Conservation (phyloP, 2,797 vertebrate genomes). For the Psittacula derbiana region DNA sequence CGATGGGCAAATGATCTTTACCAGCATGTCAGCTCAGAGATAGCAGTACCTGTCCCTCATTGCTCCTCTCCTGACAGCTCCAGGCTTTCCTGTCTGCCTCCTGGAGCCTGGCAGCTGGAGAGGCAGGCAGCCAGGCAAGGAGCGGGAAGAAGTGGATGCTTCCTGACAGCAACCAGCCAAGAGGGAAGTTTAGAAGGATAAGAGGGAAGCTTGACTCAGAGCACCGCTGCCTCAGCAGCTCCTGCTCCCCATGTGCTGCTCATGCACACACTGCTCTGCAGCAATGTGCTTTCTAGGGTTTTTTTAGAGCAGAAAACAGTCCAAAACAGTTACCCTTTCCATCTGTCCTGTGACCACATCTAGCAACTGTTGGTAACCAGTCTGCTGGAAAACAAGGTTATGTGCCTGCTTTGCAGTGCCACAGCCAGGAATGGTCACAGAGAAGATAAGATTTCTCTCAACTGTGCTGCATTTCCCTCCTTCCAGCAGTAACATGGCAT, state of each 20-base stretch:
- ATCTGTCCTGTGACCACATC: background rate
- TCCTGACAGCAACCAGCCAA: background rate
- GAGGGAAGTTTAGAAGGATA: rapidly evolving
- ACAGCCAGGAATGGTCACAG: background rate
- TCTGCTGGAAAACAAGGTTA: background rate
- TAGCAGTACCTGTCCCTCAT: rapidly evolving
- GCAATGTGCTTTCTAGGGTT: rapidly evolving
- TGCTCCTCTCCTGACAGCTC: background rate
- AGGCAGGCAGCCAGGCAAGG: rapidly evolving
- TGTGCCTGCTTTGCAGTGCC: rapidly evolving
- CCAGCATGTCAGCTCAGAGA: background rate
- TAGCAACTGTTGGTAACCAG: background rate
- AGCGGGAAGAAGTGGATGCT: background rate
- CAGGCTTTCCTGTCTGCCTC: background rate
- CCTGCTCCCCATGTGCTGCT: background rate
- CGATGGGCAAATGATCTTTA: background rate
- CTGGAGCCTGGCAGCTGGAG: background rate
- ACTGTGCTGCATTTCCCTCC: background rate
- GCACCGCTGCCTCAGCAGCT: rapidly evolving
- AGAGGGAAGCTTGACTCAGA: background rate
- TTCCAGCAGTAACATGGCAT: background rate
- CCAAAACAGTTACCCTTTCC: background rate
- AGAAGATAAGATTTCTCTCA: background rate
- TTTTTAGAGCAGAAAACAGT: background rate
- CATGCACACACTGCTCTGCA: rapidly evolving